phyloP scores from a whole-genome alignment of 1,140 invertebrate species.

The Varroa destructor region DNA sequence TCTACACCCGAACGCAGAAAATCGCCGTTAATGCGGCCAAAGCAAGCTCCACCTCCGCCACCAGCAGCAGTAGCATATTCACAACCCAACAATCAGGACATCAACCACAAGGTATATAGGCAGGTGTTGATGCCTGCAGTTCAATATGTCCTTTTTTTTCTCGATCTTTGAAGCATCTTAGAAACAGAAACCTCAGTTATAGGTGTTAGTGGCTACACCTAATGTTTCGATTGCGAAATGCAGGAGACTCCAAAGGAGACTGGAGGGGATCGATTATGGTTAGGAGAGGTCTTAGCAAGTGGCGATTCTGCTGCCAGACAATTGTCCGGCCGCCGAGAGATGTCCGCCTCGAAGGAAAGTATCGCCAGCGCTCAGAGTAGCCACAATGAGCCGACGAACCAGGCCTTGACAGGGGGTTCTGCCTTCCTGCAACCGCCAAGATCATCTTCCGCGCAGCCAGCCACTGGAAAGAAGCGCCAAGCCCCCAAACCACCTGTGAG shows the following conservation, averaged over 20 bases:
- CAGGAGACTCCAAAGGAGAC: too few relatives aligned
- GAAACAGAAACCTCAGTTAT: too few relatives aligned
- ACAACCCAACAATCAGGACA: background rate
- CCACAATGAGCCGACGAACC: background rate
- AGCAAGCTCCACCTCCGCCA: constrained; percentile 7
- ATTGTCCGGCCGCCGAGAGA: background rate
- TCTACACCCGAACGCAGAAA: constrained; percentile 7
- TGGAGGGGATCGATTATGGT: background rate
- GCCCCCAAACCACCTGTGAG: constrained; percentile 20
- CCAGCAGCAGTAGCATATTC: background rate
- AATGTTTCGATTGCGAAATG: too few relatives aligned
- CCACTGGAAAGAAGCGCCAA: background rate
- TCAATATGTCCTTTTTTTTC: too few relatives aligned
- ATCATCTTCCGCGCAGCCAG: background rate
- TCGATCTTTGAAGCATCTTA: too few relatives aligned
- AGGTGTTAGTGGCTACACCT: too few relatives aligned
- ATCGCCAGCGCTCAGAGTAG: constrained; percentile 11
- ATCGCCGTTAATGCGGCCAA: constrained; percentile 13
- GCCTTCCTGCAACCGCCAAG: background rate
- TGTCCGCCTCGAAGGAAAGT: constrained; percentile 19
- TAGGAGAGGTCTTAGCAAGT: background rate
- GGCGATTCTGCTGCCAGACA: background rate
- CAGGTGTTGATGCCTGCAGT: too few relatives aligned
- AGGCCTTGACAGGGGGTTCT: too few relatives aligned
- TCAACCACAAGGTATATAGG: too few relatives aligned